Conservation (phyloP, 2,797 vertebrate species). For the Clarias platycephalus region DNA sequence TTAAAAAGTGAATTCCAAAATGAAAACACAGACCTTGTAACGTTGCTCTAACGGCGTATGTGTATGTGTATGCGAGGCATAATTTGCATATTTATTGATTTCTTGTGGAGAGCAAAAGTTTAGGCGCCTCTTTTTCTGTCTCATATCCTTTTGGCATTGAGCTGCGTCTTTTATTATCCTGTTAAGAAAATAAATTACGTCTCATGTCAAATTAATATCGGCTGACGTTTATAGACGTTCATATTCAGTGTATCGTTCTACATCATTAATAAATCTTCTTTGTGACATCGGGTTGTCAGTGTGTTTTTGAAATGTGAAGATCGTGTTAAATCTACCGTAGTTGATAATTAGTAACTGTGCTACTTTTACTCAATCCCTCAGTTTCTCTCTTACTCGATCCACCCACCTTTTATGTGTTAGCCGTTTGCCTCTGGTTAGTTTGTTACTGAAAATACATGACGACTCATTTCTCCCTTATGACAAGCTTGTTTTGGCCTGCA, state of each 20-base stretch:
- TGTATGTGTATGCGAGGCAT: too few species aligned
- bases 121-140: not conserved
- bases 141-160: not conserved
- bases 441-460: constrained; percentile 24
- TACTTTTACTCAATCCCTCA: not conserved
- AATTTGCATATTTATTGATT: not conserved
- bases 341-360: not conserved
- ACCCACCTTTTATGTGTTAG: not conserved
- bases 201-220: not conserved
- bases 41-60: not conserved
- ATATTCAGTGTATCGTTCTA: not conserved
- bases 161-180: not conserved
- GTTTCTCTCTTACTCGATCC: not conserved
- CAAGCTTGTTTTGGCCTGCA: not conserved
- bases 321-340: not conserved
- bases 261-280: not conserved
- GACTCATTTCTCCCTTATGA: not conserved
- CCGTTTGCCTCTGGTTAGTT: constrained; percentile 31
- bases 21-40: not conserved
- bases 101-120: not conserved
- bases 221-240: not conserved
- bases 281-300: not conserved
- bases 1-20: not conserved
- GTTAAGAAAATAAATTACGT: not conserved
- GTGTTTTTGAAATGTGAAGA: not conserved